Evolutionary conservation across 2,888 invertebrate genomes (phyloP).

Genomic region (Ochropacha duplaris): DNA sequence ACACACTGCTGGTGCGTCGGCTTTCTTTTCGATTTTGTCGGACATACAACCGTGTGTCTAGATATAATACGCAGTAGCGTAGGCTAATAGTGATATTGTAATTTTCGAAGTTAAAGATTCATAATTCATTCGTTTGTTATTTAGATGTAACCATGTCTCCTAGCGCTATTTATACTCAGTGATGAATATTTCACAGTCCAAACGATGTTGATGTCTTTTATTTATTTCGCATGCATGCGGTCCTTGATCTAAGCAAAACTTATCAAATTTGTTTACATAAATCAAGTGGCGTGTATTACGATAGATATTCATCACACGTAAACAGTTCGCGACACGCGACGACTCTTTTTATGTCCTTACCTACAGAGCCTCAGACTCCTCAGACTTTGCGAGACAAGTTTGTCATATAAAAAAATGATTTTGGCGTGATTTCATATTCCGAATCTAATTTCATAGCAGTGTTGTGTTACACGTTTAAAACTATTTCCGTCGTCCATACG

Average conservation of each 20-base stretch:
- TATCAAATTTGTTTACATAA: constrained; percentile 78
- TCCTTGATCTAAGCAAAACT: constrained; percentile 76
- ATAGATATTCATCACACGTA: constrained; percentile 76
- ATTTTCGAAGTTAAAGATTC: too few relatives aligned
- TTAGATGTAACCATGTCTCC: too few relatives aligned
- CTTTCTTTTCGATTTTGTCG: too few relatives aligned
- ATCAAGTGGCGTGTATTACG: constrained; percentile 51
- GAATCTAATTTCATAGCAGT: constrained; percentile 54
- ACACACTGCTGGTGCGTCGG: too few relatives aligned
- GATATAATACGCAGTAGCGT: too few relatives aligned
- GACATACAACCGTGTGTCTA: too few relatives aligned
- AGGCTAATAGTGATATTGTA: too few relatives aligned
- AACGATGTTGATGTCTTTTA: constrained; percentile 34
- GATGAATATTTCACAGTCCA: background rate
- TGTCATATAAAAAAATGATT: constrained; percentile 70
- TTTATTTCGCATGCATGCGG: constrained; percentile 56
- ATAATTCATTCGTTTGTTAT: too few relatives aligned
- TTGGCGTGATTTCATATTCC: constrained; percentile 55
- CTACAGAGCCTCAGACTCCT: constrained; percentile 57
- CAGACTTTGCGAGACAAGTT: constrained; percentile 60
- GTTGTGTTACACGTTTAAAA: constrained; percentile 53
- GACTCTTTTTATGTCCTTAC: constrained; percentile 69
- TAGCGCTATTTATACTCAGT: too few relatives aligned
- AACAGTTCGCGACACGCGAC: constrained; percentile 56
- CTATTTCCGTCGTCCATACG: constrained; percentile 44